A percentile compares a stretch with the other conserved stretches of the same genome.
Evolutionary conservation across 92 coral and sea anemone species (phyloP).

Genomic region (Paragorgia papillata): DNA sequence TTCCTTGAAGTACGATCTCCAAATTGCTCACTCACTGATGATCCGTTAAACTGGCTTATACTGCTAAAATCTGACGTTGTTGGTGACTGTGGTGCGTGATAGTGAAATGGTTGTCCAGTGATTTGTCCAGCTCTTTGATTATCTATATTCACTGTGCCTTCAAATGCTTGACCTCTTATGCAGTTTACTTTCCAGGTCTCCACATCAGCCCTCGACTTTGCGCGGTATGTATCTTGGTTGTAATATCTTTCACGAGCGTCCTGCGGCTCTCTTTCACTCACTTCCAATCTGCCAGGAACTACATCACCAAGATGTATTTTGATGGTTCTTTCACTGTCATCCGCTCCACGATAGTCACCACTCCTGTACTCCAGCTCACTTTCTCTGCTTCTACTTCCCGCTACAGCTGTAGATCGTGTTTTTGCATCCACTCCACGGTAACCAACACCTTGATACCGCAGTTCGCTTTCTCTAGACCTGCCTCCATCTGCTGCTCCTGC

Average conservation of each 20-base stretch:
- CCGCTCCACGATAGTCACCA: not conserved
- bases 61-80: conserved; percentile 22
- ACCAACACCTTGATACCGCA: not conserved
- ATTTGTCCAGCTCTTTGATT: conserved; percentile 12
- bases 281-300: conserved; percentile 27
- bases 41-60: conserved; percentile 33
- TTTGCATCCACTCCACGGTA: conserved; percentile 6
- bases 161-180: conserved; percentile 39
- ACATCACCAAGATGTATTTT: conserved; percentile 27
- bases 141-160: conserved; percentile 35
- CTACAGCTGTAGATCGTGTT: not conserved
- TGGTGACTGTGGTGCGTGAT: conserved; percentile 29
- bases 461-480: conserved; percentile 7
- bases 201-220: conserved; percentile 10
- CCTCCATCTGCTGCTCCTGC: not conserved
- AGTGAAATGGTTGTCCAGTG: conserved; percentile 43
- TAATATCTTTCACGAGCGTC: conserved; percentile 17
- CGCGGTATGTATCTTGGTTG: conserved; percentile 33
- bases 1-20: not conserved
- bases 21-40: conserved; percentile 26
- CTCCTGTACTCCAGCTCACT: not conserved
- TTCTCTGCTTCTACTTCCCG: not conserved
- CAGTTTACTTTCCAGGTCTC: conserved; percentile 36
- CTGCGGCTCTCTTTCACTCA: conserved; percentile 9
- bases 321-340: not conserved